These are phyloP conservation scores for Rhombomys opimus DNA, from an alignment of 2,113 vertebrate genomes.

Conservation along the genomic window DNA sequence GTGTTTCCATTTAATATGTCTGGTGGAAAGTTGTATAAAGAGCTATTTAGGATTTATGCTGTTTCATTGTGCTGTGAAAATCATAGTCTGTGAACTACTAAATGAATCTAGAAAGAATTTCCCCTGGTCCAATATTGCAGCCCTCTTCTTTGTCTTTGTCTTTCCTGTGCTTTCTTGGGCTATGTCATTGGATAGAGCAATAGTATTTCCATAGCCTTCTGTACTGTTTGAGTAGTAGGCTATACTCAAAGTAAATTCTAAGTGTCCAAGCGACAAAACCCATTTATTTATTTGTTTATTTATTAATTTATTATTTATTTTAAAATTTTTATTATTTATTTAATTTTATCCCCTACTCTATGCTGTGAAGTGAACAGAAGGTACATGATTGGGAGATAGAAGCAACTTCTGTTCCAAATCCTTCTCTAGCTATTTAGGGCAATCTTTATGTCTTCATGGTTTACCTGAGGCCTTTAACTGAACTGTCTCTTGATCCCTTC, in stretches of 20 bases:
- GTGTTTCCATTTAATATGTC: not conserved
- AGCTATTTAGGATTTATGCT: not conserved
- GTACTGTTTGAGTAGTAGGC: not conserved
- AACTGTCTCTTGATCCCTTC: not conserved
- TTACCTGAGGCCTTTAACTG: not conserved
- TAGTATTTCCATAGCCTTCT: not conserved
- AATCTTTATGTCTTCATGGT: not conserved
- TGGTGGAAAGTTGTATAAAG: not conserved
- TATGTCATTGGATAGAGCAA: not conserved
- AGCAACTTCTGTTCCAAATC: not conserved
- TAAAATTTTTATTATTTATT: not conserved
- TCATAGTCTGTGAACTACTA: not conserved
- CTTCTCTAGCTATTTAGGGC: not conserved
- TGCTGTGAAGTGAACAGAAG: not conserved
- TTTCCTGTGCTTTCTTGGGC: not conserved
- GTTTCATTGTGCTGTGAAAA: not conserved
- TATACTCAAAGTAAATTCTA: not conserved
- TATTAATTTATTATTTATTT: too few relatives aligned
- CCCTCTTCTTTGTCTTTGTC: not conserved
- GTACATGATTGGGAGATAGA: not conserved
- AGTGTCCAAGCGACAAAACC: not conserved
- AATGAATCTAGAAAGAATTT: not conserved
- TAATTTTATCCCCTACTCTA: not conserved
- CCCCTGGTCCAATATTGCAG: not conserved
- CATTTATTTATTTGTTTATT: too few relatives aligned